Evolutionary conservation across 2,888 invertebrate species (phyloP), one percentile per base, ranked within the genome.

Genomic region (Apotomis capreana): DNA sequence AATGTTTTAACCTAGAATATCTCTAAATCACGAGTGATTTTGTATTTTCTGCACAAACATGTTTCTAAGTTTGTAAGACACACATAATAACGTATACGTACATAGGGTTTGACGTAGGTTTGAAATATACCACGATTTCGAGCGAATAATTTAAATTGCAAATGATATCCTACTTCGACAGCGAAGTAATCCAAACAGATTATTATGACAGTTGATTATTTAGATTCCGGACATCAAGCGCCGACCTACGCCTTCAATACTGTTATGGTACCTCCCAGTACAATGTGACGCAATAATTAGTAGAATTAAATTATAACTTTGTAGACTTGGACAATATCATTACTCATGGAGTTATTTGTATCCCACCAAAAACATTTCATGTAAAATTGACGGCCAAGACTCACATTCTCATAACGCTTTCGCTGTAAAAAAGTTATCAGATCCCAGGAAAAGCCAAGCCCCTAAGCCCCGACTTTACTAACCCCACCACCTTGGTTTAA

Each of bases 201-300:
- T 37, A 15, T 70, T 46, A 36, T 54, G 46, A 60, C 65, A 26
- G 54, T 60, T 55, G 46, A 44, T 49, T 55, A 58, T 70, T 49
- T 54, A 15, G 49, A 46, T 55, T 61, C 70, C 60, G 55, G 65
- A 40, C 54, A n/a, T 37, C 49, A 15, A 37, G 5, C 40, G 58
- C 58, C 44, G 9, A 54, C 65, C 70, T 60, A 70, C 70, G 70
- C 70, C 44, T 63, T 54, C 26, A 8, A 3, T 36, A 70, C 58
- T 70, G 46, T 54, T 55, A 37, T 65, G 4, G 54, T 26, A 49
- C 37, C 26, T 26, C 26, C 26, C 26, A 10, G 61, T 4, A 55
- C 49, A 49, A 15, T 63, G 60, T 70, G 70, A 65, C 60, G 70
- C 65, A 70, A 70, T 70, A 65, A 60, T 70, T 60, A 65, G 12